Percentiles rank a stretch among this genome's conserved stretches.
phyloP scores from a whole-genome alignment of 2,113 vertebrate species.

The Sinosuthora webbiana region DNA sequence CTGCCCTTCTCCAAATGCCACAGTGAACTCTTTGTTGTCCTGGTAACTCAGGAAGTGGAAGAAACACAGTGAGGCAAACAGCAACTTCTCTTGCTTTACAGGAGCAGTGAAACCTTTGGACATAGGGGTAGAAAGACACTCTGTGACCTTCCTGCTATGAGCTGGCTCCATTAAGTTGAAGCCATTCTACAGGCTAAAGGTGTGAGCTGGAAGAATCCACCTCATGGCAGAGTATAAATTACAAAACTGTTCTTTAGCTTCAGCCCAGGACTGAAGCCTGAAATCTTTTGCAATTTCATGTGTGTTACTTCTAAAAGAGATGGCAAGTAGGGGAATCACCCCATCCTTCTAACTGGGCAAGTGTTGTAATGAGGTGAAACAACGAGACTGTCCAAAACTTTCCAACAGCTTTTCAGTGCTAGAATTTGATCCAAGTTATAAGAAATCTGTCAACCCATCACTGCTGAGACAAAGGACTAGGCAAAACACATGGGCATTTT shows the following conservation, averaged over 20 bases:
- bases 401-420: background rate
- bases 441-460: background rate
- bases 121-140: background rate
- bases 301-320: background rate
- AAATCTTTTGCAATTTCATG: background rate
- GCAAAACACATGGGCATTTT: background rate
- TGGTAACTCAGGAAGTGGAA: constrained; percentile 22
- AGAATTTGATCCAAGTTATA: background rate
- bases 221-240: background rate
- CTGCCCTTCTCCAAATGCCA: background rate
- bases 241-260: background rate
- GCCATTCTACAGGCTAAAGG: background rate
- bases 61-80: background rate
- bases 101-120: background rate
- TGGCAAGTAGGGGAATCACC: background rate
- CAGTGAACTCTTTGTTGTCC: constrained; percentile 19
- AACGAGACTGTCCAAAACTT: background rate
- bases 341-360: background rate
- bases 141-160: background rate
- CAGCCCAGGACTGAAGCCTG: background rate
- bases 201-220: background rate
- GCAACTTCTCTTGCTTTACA: background rate
- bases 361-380: background rate
- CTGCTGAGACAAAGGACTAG: background rate
- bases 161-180: background rate